Evolutionary conservation across 2,888 invertebrate species (phyloP).

Genomic region (Nephrotoma flavescens): DNA sequence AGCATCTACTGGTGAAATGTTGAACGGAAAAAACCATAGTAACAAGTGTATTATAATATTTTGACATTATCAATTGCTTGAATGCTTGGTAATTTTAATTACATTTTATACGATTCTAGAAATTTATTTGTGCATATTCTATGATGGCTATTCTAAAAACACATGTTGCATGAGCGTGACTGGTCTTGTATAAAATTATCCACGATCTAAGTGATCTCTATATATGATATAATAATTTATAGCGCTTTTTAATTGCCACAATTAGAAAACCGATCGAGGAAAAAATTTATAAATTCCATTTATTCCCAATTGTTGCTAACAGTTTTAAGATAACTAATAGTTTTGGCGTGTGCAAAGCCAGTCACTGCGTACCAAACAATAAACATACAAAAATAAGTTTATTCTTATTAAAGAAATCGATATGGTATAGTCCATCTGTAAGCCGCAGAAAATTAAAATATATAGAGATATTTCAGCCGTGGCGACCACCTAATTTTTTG

Average conservation of each 20-base stretch:
- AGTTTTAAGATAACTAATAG: too few relatives aligned
- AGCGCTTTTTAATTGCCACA: neutral
- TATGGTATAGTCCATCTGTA: too few relatives aligned
- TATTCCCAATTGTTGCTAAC: too few relatives aligned
- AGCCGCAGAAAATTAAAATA: too few relatives aligned
- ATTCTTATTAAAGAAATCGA: too few relatives aligned
- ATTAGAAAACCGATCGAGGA: neutral
- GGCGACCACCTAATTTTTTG: too few relatives aligned
- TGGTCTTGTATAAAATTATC: neutral
- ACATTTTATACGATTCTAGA: neutral
- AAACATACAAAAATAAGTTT: too few relatives aligned
- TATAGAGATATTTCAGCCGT: too few relatives aligned
- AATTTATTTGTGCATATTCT: neutral
- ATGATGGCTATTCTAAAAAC: neutral
- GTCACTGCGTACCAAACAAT: too few relatives aligned
- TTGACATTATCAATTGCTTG: neutral
- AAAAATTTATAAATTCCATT: too few relatives aligned
- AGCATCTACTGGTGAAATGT: neutral
- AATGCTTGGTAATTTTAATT: neutral
- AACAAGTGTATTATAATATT: neutral
- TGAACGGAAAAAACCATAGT: neutral
- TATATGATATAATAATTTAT: neutral
- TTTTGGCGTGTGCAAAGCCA: too few relatives aligned
- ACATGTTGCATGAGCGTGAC: neutral
- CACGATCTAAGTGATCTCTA: neutral